Evolutionary conservation across 2,797 vertebrate genomes (phyloP).

Genomic region (Pygocentrus nattereri): DNA sequence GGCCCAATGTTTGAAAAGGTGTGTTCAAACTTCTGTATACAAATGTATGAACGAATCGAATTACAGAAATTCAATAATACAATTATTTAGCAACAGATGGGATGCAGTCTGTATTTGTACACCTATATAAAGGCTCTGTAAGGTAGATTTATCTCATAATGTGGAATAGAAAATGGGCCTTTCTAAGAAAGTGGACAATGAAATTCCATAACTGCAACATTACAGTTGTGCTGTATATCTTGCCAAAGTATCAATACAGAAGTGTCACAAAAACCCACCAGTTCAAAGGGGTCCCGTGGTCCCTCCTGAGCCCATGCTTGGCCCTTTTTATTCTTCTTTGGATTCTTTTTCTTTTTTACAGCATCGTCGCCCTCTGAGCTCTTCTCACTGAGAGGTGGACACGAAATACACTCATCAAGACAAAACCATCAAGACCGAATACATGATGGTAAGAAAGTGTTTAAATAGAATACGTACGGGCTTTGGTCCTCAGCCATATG

Average conservation of each 20-base stretch:
- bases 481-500: conserved; percentile 43
- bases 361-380: background rate
- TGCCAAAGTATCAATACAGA: background rate
- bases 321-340: conserved; percentile 45
- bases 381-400: conserved; percentile 22
- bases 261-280: conserved; percentile 44
- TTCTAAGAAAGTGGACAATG: background rate
- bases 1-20: no score
- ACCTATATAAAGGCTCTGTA: background rate
- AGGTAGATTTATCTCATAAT: background rate
- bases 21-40: no score
- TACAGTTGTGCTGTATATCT: background rate
- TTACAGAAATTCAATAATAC: no score
- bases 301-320: conserved; percentile 40
- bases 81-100: conserved; percentile 10
- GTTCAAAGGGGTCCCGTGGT: conserved; percentile 63
- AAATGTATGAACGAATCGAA: no score
- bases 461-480: conserved; percentile 37
- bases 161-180: background rate
- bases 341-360: conserved; percentile 36
- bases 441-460: background rate
- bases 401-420: background rate
- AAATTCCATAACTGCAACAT: no score
- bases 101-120: background rate
- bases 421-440: background rate